Evolutionary conservation across 2,113 vertebrate species (phyloP).

Genomic region (Antigone vipio): DNA sequence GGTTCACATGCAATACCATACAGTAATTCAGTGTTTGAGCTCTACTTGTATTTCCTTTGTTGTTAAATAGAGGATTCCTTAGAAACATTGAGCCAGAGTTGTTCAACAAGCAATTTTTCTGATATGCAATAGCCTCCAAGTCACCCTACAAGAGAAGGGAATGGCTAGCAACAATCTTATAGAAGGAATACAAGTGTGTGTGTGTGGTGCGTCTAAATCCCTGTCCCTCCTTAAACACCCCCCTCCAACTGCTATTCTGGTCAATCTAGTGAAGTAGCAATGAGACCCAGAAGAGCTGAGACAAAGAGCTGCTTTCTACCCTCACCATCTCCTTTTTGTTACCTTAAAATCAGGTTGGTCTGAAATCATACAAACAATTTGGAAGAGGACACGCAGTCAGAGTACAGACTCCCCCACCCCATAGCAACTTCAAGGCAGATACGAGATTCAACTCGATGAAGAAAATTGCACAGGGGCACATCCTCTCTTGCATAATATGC

Average conservation of each 20-base stretch:
- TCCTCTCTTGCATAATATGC: not conserved
- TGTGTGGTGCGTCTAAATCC: not conserved
- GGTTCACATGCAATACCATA: not conserved
- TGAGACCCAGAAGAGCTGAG: not conserved
- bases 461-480: not conserved
- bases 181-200: not conserved
- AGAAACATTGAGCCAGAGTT: not conserved
- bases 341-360: not conserved
- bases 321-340: not conserved
- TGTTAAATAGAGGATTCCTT: not conserved
- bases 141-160: not conserved
- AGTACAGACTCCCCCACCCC: not conserved
- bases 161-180: not conserved
- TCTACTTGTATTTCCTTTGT: not conserved
- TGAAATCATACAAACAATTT: not conserved
- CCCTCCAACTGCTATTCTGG: not conserved
- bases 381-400: not conserved
- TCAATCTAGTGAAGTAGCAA: not conserved
- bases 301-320: not conserved
- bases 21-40: not conserved
- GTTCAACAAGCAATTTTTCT: not conserved
- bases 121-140: not conserved
- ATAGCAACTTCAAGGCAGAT: not conserved
- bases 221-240: not conserved
- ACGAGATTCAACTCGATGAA: not conserved